These are phyloP conservation scores for Acheta domesticus DNA, from an alignment of 2,888 invertebrate genomes.

Conservation along the genomic window DNA sequence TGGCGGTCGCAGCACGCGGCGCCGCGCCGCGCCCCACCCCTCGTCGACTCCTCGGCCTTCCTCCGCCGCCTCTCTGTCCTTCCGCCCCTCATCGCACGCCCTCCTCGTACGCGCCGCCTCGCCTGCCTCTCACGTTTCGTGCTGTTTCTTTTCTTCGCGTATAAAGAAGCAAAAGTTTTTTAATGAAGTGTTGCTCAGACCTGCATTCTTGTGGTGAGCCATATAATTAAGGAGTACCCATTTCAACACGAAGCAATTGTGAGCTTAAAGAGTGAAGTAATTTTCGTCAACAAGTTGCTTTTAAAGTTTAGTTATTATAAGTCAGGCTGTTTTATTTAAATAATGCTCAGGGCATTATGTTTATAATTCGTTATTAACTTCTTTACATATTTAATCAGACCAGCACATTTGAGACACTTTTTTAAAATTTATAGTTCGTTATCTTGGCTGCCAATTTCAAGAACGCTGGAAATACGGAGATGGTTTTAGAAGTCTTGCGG, in stretches of 20 bases:
- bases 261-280: constrained; percentile 9
- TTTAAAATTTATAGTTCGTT: too few species aligned
- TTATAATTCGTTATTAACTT: not conserved
- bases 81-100: not conserved
- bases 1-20: too few species aligned
- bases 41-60: not conserved
- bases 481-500: too few species aligned
- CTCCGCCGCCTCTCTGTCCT: not conserved
- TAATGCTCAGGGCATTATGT: not conserved
- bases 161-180: constrained; percentile 18
- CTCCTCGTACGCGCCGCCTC: not conserved
- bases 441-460: too few species aligned
- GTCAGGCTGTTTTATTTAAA: constrained; percentile 1
- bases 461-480: too few species aligned
- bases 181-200: constrained; percentile 18
- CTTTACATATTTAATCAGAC: not conserved
- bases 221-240: constrained; percentile 18
- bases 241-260: constrained; percentile 18
- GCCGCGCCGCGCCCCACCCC: not conserved
- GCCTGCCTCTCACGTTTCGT: not conserved
- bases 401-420: not conserved
- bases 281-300: constrained; percentile 18
- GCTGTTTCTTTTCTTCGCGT: constrained; percentile 18
- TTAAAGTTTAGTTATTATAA: constrained; percentile 18
- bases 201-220: constrained; percentile 18